Conservation (phyloP, 2,888 invertebrate genomes). For the Xylota sylvarum region DNA sequence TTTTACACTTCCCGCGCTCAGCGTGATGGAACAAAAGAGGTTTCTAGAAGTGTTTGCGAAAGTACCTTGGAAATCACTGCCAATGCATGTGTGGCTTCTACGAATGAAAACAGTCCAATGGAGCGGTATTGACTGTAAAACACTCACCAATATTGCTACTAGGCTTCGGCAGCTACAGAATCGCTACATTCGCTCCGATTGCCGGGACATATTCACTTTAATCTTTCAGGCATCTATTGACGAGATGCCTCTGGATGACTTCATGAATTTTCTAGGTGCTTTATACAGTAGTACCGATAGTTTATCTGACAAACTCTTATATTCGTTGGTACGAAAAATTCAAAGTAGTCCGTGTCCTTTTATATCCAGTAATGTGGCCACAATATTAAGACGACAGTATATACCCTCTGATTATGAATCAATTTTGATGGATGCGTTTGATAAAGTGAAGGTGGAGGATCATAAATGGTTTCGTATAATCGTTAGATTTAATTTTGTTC, state of each 20-base stretch:
- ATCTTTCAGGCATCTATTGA: constrained; percentile 77
- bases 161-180: constrained; percentile 80
- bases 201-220: constrained; percentile 72
- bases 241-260: constrained; percentile 78
- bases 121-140: constrained; percentile 42
- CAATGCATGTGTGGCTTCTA: constrained; percentile 80
- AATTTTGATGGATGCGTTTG: constrained; percentile 22
- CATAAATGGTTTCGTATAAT: constrained; percentile 60
- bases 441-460: not conserved
- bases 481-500: constrained; percentile 16
- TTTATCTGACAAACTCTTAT: constrained; percentile 31
- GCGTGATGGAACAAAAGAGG: constrained; percentile 67
- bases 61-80: constrained; percentile 82
- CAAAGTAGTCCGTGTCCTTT: constrained; percentile 15
- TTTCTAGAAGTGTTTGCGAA: constrained; percentile 66
- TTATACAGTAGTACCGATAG: constrained; percentile 80
- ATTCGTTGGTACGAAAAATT: constrained; percentile 17
- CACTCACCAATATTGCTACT: constrained; percentile 78
- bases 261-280: constrained; percentile 80
- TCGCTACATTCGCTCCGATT: constrained; percentile 76
- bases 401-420: not conserved
- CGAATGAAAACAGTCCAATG: constrained; percentile 50
- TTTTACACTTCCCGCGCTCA: constrained; percentile 52
- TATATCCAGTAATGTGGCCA: constrained; percentile 31
- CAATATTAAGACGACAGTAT: constrained; percentile 13